These are phyloP conservation scores for Ichneumoninae sp. DNA, from an alignment of 2,888 invertebrate species.

Conservation along the genomic window DNA sequence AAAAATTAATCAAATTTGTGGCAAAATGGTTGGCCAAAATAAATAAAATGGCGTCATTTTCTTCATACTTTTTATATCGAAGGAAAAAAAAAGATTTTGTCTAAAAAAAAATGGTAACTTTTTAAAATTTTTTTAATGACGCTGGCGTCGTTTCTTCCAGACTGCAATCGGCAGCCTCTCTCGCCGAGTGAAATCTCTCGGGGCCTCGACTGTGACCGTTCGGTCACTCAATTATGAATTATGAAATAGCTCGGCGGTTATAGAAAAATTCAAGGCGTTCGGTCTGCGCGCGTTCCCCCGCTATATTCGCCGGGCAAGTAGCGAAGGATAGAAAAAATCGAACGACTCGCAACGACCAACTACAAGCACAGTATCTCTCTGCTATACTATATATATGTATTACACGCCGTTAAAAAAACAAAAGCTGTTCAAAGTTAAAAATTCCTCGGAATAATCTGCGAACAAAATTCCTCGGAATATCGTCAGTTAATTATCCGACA, in stretches of 20 bases:
- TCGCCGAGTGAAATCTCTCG: constrained; percentile 49
- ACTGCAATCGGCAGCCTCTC: neutral
- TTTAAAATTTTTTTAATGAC: neutral
- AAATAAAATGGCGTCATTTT: too few relatives aligned
- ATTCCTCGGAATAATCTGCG: neutral
- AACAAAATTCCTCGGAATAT: neutral
- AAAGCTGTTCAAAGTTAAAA: neutral
- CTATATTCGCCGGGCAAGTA: neutral
- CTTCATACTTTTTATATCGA: neutral
- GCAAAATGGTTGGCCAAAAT: too few relatives aligned
- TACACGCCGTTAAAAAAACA: neutral
- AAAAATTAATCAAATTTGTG: neutral
- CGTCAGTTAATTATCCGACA: too few relatives aligned
- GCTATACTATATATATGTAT: neutral
- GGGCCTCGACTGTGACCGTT: constrained; percentile 66
- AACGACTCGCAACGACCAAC: neutral
- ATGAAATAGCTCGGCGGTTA: constrained; percentile 73
- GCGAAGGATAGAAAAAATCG: constrained; percentile 19
- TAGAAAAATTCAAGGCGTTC: constrained; percentile 77
- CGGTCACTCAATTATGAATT: constrained; percentile 72
- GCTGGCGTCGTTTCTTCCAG: neutral
- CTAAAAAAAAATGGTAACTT: too few relatives aligned
- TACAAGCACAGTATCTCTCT: neutral
- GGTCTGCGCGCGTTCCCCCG: constrained; percentile 23
- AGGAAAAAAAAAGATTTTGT: neutral